phyloP scores from a whole-genome alignment of 2,113 vertebrate species.

The Meriones unguiculatus region DNA sequence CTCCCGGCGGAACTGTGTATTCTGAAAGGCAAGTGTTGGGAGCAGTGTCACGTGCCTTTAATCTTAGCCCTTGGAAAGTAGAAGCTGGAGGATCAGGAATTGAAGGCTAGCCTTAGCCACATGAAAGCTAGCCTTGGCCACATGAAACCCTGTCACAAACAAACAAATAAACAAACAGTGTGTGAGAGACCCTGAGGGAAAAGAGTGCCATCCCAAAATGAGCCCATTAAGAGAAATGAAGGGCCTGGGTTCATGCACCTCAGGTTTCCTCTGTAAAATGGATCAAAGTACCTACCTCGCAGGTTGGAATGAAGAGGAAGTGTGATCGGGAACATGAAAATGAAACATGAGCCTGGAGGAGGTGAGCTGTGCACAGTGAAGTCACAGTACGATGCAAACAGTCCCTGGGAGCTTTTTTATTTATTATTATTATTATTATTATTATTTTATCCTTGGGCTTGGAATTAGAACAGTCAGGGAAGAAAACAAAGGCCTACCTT shows the following conservation, averaged over 20 bases:
- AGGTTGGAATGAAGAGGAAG: neutral
- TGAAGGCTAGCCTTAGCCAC: neutral
- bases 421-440: neutral
- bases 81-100: too few species aligned
- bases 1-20: neutral
- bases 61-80: neutral
- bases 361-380: too few species aligned
- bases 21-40: neutral
- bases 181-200: neutral
- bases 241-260: neutral
- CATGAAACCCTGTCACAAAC: neutral
- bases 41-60: neutral
- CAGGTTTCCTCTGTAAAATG: neutral
- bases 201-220: neutral
- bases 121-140: neutral
- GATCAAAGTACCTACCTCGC: neutral
- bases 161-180: neutral
- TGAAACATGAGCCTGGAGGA: neutral
- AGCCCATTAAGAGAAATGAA: neutral
- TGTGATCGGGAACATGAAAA: accelerated
- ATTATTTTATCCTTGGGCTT: neutral
- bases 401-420: neutral
- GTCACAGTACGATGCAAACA: accelerated
- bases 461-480: neutral
- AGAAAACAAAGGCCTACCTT: neutral